phyloP scores from a whole-genome alignment of 1,140 invertebrate species.

The Drosophila albomicans region DNA sequence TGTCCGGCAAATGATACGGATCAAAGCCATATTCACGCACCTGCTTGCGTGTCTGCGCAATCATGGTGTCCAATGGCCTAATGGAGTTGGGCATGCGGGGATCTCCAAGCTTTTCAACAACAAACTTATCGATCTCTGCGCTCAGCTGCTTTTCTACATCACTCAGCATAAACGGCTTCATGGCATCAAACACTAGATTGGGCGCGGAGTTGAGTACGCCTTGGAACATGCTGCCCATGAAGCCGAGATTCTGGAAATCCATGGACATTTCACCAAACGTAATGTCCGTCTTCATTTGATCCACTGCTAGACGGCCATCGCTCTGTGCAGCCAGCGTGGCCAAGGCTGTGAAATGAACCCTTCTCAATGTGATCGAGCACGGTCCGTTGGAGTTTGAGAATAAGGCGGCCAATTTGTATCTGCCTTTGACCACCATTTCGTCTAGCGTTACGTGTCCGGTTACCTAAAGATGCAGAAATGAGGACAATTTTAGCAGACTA shows the following conservation, averaged over 20 bases:
- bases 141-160: constrained; percentile 90
- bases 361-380: constrained; percentile 90
- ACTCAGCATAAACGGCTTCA: constrained; percentile 92
- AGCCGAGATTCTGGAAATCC: constrained; percentile 92
- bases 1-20: constrained; percentile 90
- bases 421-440: constrained; percentile 89
- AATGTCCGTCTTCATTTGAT: constrained; percentile 92
- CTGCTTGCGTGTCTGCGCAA: constrained; percentile 90
- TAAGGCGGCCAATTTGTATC: constrained; percentile 91
- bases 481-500: no score
- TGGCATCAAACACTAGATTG: constrained; percentile 92
- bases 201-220: constrained; percentile 92
- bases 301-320: constrained; percentile 90
- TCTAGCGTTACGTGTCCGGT: constrained; percentile 89
- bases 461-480: constrained; percentile 81
- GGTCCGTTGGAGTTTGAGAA: constrained; percentile 89
- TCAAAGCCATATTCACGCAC: constrained; percentile 90
- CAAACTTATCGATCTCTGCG: constrained; percentile 88
- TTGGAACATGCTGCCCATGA: constrained; percentile 91
- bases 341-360: constrained; percentile 88
- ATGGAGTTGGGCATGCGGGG: constrained; percentile 93
- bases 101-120: constrained; percentile 88
- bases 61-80: constrained; percentile 92
- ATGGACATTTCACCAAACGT: constrained; percentile 91
- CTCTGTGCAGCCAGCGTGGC: constrained; percentile 89